phyloP scores from a whole-genome alignment of 2,888 invertebrate genomes.

The Noctua comes region DNA sequence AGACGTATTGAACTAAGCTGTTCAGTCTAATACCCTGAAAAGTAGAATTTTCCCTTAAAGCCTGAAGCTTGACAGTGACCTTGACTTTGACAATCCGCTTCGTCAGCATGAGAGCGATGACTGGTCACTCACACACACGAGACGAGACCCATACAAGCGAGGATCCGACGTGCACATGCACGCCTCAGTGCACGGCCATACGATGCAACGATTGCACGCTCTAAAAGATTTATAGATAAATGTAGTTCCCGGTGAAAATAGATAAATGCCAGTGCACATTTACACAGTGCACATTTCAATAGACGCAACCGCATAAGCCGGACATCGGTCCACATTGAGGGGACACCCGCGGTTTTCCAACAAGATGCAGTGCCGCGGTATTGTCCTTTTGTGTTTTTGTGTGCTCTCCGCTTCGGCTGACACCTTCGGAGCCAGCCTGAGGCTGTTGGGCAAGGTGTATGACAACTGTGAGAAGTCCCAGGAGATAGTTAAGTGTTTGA shows the following conservation, averaged over 20 bases:
- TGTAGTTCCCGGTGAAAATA: conserved; percentile 91
- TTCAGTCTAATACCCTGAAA: background rate
- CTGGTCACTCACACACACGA: conserved; percentile 71
- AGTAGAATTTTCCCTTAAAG: conserved; percentile 30
- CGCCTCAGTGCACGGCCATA: conserved; percentile 88
- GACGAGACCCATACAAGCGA: conserved; percentile 70
- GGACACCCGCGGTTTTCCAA: conserved; percentile 82
- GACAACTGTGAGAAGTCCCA: conserved; percentile 91
- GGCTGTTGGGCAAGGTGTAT: conserved; percentile 89
- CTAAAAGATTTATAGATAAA: conserved; percentile 91
- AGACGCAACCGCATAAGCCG: conserved; percentile 80
- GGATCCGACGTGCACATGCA: conserved; percentile 63
- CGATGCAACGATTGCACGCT: conserved; percentile 91
- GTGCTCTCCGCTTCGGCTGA: conserved; percentile 82
- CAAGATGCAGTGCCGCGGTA: conserved; percentile 87
- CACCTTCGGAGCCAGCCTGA: conserved; percentile 84
- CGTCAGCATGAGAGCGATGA: conserved; percentile 73
- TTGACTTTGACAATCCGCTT: conserved; percentile 79
- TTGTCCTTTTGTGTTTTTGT: conserved; percentile 83
- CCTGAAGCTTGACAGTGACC: conserved; percentile 66
- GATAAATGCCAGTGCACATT: conserved; percentile 89
- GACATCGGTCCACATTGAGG: conserved; percentile 73
- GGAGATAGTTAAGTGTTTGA: conserved; percentile 93
- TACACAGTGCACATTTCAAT: conserved; percentile 88
- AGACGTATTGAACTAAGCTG: background rate